Evolutionary conservation across 2,797 vertebrate genomes (phyloP).

Genomic region (Hippopotamyrus pictus): DNA sequence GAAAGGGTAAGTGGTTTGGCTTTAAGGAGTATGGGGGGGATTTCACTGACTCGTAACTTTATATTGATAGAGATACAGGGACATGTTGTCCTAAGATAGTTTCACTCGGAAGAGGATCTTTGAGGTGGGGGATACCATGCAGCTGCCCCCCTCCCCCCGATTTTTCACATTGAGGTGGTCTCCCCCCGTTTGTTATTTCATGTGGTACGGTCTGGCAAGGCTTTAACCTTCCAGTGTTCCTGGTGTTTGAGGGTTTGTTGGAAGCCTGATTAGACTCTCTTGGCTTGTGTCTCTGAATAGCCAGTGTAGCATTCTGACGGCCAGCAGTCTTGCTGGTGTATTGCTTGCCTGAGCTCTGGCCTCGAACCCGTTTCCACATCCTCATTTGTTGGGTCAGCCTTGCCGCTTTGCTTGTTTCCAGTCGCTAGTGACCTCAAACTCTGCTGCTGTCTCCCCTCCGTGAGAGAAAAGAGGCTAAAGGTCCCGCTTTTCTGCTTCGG

Average conservation of each 20-base stretch:
- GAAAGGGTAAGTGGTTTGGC: slow-evolving; percentile 1
- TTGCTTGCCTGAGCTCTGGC: not conserved
- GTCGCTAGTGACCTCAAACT: not conserved
- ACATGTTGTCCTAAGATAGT: not conserved
- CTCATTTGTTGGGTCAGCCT: not conserved
- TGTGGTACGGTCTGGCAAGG: not conserved
- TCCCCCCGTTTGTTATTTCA: not conserved
- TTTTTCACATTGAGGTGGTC: not conserved
- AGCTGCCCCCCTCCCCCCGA: not conserved
- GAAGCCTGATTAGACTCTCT: not conserved
- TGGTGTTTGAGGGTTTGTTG: not conserved
- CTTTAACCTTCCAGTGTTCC: not conserved
- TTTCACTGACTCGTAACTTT: not conserved
- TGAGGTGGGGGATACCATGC: not conserved
- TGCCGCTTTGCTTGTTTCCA: not conserved
- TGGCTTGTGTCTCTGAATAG: not conserved
- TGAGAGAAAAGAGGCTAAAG: not conserved
- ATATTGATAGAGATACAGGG: not conserved
- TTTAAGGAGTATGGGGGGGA: not conserved
- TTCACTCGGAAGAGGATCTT: not conserved
- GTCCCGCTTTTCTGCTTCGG: not conserved
- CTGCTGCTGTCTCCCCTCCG: not conserved
- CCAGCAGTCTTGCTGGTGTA: not conserved
- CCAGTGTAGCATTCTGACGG: not conserved
- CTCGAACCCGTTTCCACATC: not conserved